Percentiles rank a stretch among this genome's conserved stretches.
These are phyloP conservation scores for Holothuria glaberrima DNA, from an alignment of 35 echinoderm and acorn worm species.

Conservation along the genomic window DNA sequence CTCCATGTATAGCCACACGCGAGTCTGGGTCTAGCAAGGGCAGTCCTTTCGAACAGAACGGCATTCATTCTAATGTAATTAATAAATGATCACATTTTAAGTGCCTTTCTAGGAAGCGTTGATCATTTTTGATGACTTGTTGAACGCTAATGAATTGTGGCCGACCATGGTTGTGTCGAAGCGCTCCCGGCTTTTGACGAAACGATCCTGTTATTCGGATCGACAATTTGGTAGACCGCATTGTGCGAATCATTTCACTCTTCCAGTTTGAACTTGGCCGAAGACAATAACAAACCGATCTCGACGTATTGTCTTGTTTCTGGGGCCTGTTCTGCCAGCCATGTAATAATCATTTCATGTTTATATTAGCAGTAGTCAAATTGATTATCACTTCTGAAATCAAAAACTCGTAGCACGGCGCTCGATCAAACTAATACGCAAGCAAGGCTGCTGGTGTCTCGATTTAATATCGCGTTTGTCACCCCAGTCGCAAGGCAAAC, in stretches of 20 bases:
- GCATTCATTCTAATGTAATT: conserved; percentile 29
- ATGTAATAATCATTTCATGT: conserved; percentile 57
- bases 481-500: conserved; percentile 43
- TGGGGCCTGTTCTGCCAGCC: conserved; percentile 15
- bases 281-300: conserved; percentile 41
- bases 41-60: too few relatives aligned
- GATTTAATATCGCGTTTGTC: conserved; percentile 40
- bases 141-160: background rate
- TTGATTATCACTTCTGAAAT: conserved; percentile 56
- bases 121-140: background rate
- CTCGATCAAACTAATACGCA: conserved; percentile 33
- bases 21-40: too few relatives aligned
- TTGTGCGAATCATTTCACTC: background rate
- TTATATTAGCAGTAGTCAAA: conserved; percentile 65
- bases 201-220: background rate
- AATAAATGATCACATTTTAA: conserved; percentile 47
- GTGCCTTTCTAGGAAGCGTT: background rate
- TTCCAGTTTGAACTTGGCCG: conserved; percentile 36
- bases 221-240: background rate
- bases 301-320: conserved; percentile 34
- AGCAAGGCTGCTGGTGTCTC: conserved; percentile 35
- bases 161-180: too few relatives aligned
- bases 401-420: conserved; percentile 44
- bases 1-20: too few relatives aligned
- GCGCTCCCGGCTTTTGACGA: background rate